These are phyloP conservation scores for Porites rus DNA, from an alignment of 92 coral and sea anemone genomes.

Conservation along the genomic window DNA sequence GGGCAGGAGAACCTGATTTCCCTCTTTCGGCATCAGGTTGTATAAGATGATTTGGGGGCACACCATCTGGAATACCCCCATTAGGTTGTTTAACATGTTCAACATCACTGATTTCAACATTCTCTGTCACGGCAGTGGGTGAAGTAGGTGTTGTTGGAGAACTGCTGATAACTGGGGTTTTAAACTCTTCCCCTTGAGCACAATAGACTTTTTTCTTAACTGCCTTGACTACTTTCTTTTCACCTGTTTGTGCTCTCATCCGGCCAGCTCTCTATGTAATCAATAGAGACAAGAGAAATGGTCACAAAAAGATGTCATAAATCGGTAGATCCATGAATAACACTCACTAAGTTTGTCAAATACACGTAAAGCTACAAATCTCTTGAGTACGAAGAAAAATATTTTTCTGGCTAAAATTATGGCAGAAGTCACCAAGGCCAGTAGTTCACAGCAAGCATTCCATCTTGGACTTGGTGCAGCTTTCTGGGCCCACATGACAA, in stretches of 20 bases:
- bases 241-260: conserved; percentile 77
- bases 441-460: no score
- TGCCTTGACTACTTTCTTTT: conserved; percentile 89
- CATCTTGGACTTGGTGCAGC: no score
- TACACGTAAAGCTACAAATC: no score
- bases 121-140: conserved; percentile 37
- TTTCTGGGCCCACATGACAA: no score
- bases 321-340: no score
- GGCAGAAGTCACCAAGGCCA: no score
- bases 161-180: conserved; percentile 44
- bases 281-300: no score
- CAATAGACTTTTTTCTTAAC: conserved; percentile 87
- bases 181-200: conserved; percentile 94
- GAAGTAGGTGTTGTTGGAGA: conserved; percentile 11
- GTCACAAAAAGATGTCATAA: no score
- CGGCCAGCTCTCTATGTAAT: conserved; percentile 75
- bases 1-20: conserved; percentile 70
- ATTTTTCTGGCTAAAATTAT: no score
- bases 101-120: conserved; percentile 44
- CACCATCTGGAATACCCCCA: conserved; percentile 72
- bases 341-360: no score
- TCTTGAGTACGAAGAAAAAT: no score
- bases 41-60: conserved; percentile 68
- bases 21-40: conserved; percentile 52
- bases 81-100: conserved; percentile 70